A percentile compares a stretch with the other conserved stretches of the same genome.
These are phyloP conservation scores for Cerceris rybyensis DNA, from an alignment of 2,888 invertebrate species.

Conservation along the genomic window DNA sequence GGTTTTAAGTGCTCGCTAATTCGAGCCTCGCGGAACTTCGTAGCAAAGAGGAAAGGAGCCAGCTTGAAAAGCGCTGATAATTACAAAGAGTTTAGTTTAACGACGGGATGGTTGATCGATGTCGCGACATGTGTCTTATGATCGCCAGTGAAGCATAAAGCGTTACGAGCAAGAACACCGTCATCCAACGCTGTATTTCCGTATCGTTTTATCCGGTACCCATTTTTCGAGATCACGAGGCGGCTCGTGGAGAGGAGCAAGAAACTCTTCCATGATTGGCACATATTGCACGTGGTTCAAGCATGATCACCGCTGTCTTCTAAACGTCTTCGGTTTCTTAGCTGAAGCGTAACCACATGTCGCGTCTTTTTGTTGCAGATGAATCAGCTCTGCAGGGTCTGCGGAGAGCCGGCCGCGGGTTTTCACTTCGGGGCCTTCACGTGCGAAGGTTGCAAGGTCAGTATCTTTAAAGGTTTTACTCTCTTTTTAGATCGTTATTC, in stretches of 20 bases:
- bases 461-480: constrained; percentile 55
- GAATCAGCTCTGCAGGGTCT: constrained; percentile 80
- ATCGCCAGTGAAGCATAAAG: constrained; percentile 31
- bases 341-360: constrained; percentile 61
- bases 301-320: constrained; percentile 52
- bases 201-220: constrained; percentile 14
- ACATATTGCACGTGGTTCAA: constrained; percentile 54
- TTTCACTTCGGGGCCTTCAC: constrained; percentile 80
- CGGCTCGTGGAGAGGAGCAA: constrained; percentile 25
- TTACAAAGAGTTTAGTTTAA: constrained; percentile 22
- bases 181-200: background rate
- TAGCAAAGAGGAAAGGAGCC: no score
- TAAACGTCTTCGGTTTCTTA: constrained; percentile 50
- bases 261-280: constrained; percentile 56
- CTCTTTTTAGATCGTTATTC: constrained; percentile 39
- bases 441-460: constrained; percentile 79
- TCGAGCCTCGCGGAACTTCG: no score
- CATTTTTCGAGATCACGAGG: constrained; percentile 4
- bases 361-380: constrained; percentile 74
- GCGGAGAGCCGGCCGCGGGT: constrained; percentile 80
- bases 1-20: no score
- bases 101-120: constrained; percentile 36
- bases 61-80: background rate
- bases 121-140: constrained; percentile 21
- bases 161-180: constrained; percentile 33